Evolutionary conservation across 2,797 vertebrate species (phyloP).

Genomic region (Monodelphis domestica): DNA sequence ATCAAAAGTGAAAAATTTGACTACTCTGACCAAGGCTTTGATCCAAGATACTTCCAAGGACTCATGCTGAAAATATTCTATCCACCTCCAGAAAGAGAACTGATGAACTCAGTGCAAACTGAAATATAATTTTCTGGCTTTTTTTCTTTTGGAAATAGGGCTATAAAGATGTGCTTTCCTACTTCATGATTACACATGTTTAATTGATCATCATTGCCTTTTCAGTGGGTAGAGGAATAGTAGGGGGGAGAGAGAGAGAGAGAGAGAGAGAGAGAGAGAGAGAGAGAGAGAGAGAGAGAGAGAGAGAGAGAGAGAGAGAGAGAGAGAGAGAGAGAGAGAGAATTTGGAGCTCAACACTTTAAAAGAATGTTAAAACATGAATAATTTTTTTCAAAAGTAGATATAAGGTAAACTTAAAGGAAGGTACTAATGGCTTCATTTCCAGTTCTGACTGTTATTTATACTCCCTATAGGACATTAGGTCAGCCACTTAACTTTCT

Average conservation of each 20-base stretch:
- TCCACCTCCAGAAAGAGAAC: neutral
- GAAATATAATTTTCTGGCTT: neutral
- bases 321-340: neutral
- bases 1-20: neutral
- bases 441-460: neutral
- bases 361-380: neutral
- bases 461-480: neutral
- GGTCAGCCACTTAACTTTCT: neutral
- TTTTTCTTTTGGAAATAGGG: neutral
- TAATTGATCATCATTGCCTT: neutral
- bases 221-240: neutral
- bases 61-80: too few species aligned
- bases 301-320: neutral
- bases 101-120: neutral
- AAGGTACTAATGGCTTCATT: neutral
- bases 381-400: neutral
- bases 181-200: neutral
- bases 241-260: neutral
- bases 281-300: neutral
- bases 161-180: neutral
- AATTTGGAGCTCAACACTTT: neutral
- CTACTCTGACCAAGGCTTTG: neutral
- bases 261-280: neutral
- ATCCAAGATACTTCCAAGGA: neutral
- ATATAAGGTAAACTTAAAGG: neutral